Percentiles rank a stretch among this genome's conserved stretches.
These are phyloP conservation scores for Myanophis thanlyinensis DNA, from an alignment of 2,113 vertebrate species.

Conservation along the genomic window DNA sequence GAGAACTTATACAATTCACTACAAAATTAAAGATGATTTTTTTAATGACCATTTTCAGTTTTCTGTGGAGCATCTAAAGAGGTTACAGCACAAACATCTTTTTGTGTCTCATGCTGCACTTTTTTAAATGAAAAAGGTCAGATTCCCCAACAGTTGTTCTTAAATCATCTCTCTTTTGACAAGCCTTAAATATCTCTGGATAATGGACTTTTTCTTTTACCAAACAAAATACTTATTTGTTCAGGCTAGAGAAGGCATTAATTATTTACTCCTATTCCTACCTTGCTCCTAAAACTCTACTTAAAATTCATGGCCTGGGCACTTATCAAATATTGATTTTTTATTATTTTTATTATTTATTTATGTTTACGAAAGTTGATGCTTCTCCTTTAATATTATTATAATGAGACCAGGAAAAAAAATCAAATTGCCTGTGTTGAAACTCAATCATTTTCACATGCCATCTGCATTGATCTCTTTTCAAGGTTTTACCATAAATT, in stretches of 20 bases:
- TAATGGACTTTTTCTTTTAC: conserved; percentile 27
- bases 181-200: conserved; percentile 37
- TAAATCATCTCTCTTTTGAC: conserved; percentile 63
- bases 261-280: conserved; percentile 69
- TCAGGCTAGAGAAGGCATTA: conserved; percentile 61
- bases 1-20: background rate
- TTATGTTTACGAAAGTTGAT: conserved; percentile 65
- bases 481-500: conserved; percentile 81
- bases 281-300: conserved; percentile 69
- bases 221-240: conserved; percentile 67
- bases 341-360: conserved; percentile 11
- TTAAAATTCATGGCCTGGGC: conserved; percentile 83
- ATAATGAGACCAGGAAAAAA: conserved; percentile 81
- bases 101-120: conserved; percentile 34
- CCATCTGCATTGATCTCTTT: conserved; percentile 77
- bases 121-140: background rate
- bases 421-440: conserved; percentile 77
- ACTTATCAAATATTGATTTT: conserved; percentile 91
- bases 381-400: conserved; percentile 79
- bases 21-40: conserved; percentile 31
- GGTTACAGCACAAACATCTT: background rate
- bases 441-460: conserved; percentile 73
- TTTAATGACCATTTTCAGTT: conserved; percentile 17
- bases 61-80: conserved; percentile 24
- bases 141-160: conserved; percentile 33